These are phyloP conservation scores for Arvicanthis niloticus DNA, from an alignment of 2,113 vertebrate species.

Conservation along the genomic window DNA sequence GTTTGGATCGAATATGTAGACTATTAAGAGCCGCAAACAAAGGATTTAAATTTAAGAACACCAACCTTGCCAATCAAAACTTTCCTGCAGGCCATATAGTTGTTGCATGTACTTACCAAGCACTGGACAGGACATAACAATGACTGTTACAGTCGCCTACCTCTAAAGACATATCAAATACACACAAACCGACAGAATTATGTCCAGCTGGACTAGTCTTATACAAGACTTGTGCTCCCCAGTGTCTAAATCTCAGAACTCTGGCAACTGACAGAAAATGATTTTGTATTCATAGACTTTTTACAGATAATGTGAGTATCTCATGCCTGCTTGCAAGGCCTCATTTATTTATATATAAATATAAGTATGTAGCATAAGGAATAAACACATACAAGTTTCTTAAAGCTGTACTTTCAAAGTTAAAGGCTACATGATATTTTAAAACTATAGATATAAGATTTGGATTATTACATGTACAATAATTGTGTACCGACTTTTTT, in stretches of 20 bases:
- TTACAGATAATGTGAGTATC: neutral
- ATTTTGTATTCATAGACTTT: neutral
- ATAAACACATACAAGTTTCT: neutral
- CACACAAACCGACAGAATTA: neutral
- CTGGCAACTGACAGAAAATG: neutral
- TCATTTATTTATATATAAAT: slow-evolving; percentile 24
- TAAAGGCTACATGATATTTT: neutral
- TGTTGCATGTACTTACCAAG: neutral
- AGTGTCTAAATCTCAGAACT: neutral
- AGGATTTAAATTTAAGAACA: neutral
- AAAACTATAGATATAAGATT: neutral
- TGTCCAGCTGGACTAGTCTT: neutral
- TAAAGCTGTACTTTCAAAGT: slow-evolving; percentile 33
- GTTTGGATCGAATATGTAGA: accelerated
- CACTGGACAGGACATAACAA: neutral
- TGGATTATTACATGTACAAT: neutral
- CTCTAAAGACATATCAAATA: neutral
- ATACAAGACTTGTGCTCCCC: neutral
- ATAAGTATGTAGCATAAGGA: neutral
- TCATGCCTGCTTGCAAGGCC: neutral
- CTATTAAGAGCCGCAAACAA: neutral
- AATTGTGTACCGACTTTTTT: neutral
- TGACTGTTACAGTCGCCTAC: neutral
- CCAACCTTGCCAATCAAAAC: neutral
- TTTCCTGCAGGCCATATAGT: neutral